Evolutionary conservation across 2,888 invertebrate species (phyloP).

Genomic region (Volucella zonaria): DNA sequence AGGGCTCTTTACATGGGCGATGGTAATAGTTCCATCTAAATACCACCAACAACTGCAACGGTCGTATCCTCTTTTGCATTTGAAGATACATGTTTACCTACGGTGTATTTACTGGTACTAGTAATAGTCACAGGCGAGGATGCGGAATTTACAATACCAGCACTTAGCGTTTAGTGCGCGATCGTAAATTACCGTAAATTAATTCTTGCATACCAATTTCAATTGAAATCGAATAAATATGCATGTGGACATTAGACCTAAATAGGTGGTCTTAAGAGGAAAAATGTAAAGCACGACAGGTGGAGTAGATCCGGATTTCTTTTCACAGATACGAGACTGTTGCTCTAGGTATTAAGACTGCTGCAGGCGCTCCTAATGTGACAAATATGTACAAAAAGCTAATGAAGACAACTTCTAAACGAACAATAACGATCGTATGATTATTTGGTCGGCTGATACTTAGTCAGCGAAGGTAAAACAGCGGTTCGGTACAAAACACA

Average conservation of each 20-base stretch:
- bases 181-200: conserved; percentile 50
- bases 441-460: too few species aligned
- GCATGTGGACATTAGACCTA: conserved; percentile 5
- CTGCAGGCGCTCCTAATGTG: too few species aligned
- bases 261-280: conserved; percentile 1
- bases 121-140: background rate
- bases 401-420: too few species aligned
- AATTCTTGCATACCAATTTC: conserved; percentile 20
- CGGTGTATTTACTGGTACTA: too few species aligned
- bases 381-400: too few species aligned
- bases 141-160: conserved; percentile 29
- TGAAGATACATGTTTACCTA: background rate
- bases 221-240: conserved; percentile 49
- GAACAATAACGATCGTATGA: too few species aligned
- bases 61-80: conserved; percentile 33
- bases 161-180: conserved; percentile 49
- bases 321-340: too few species aligned
- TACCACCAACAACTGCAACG: background rate
- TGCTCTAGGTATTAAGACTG: too few species aligned
- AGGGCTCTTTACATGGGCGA: background rate
- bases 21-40: conserved; percentile 25
- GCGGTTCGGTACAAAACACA: too few species aligned
- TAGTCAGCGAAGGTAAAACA: too few species aligned
- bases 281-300: background rate
- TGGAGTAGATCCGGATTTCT: background rate